Evolutionary conservation across 53 echinoderm and acorn worm genomes (phyloP).

Genomic region (Hippasteria phrygiana): DNA sequence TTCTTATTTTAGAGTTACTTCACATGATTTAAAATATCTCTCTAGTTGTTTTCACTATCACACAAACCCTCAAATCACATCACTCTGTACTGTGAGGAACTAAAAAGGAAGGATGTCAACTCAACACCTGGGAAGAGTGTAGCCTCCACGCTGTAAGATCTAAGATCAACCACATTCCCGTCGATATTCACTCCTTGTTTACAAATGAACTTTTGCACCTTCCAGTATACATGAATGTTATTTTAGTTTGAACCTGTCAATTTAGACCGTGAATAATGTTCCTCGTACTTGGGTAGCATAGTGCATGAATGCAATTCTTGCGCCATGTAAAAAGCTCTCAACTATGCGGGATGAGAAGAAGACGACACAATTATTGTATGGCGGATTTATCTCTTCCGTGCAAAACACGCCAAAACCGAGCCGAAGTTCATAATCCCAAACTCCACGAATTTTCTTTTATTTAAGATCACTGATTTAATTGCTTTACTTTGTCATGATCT

Average conservation of each 20-base stretch:
- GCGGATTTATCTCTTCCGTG: neutral
- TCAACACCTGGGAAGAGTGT: neutral
- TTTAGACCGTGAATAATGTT: neutral
- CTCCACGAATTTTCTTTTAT: slow-evolving; percentile 36
- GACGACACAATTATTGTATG: slow-evolving; percentile 21
- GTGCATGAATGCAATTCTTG: neutral
- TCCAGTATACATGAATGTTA: neutral
- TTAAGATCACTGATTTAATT: neutral
- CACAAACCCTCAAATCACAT: too few species aligned
- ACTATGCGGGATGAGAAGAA: neutral
- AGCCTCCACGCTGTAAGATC: neutral
- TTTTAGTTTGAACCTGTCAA: slow-evolving; percentile 9
- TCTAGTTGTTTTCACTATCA: too few species aligned
- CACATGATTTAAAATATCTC: too few species aligned
- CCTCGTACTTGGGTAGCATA: neutral
- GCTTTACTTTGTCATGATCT: slow-evolving; percentile 29
- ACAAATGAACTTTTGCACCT: neutral
- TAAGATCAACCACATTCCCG: neutral
- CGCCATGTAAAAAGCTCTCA: neutral
- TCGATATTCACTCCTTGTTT: neutral
- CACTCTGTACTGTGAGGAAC: neutral
- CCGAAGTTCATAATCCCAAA: slow-evolving; percentile 40
- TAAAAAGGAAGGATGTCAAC: neutral
- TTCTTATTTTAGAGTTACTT: too few species aligned
- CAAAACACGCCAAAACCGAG: neutral